Base-by-base conservation (phyloP, 2,113 vertebrate species). In the Pterocles gutturalis region DNA sequence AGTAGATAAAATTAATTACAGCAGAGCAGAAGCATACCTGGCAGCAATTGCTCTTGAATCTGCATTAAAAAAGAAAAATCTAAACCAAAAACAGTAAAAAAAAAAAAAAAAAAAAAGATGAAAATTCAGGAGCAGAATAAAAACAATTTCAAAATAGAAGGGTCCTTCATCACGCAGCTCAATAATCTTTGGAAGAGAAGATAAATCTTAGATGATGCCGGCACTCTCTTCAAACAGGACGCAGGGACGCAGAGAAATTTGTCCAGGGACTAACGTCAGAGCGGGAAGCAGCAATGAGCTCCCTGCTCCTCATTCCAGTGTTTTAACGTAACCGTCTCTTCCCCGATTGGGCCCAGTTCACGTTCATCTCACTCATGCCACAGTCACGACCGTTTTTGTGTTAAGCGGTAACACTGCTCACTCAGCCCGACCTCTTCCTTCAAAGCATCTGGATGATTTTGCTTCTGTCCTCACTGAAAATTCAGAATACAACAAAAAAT, bases 1-100 rank as follows among this genome's bases (percentile, higher is more conserved):
- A 93, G 84, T 5, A 91, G 89, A 77, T 82, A 87, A 95, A 96
- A 62, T 84, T 65, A 91, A 96, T 95, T 84, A 73, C 81, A 85
- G 19, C 54, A 36, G 24, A 80, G 66, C 84, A 70, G 78, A 71
- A 79, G 49, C 45, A 17, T 8, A 45, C 53, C 89, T 93, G n/a
- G 4, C 49, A 57, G 94, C 70, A 36, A 67, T 2, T 24, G 41
- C 53, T 69, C 75, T 49, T n/a, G 49, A 41, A 69, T 67, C 48
- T 25, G 69, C 78, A 38, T 33, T 80, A 34, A 31, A 49, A n/a
- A 66, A 45, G 51, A 49, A 72, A 78, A 64, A 64, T 13, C 72
- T 49, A 57, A 80, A 25, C 38, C 38, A 25, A 66, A 93, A 24
- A 9, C 49, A 41, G 21, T 38, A 8, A 38, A 38, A 38, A 38